Evolutionary conservation across 2,113 vertebrate genomes (phyloP).

Genomic region (Leucoraja erinaceus): DNA sequence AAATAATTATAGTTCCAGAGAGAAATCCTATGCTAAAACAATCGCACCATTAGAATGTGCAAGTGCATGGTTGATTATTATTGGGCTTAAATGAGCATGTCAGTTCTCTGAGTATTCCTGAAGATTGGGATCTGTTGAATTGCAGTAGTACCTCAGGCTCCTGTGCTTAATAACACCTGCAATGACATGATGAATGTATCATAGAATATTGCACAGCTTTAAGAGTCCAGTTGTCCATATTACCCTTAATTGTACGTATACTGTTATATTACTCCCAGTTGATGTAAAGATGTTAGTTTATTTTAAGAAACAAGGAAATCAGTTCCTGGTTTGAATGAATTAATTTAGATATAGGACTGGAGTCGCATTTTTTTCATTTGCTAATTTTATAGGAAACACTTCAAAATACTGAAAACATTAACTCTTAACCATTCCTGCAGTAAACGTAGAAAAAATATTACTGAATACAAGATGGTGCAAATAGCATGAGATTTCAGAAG

Average conservation of each 20-base stretch:
- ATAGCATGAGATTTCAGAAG: neutral
- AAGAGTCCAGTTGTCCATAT: neutral
- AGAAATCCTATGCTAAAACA: conserved; percentile 21
- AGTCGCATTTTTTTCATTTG: neutral
- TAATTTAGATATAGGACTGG: neutral
- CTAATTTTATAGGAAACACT: neutral
- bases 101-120: neutral
- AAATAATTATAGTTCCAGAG: conserved; percentile 15
- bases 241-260: neutral
- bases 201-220: neutral
- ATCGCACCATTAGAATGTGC: neutral
- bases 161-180: neutral
- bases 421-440: neutral
- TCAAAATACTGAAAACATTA: neutral
- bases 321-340: neutral
- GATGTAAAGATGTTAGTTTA: neutral
- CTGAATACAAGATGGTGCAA: neutral
- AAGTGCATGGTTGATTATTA: conserved; percentile 25
- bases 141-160: neutral
- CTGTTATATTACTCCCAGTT: neutral
- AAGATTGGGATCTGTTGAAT: conserved; percentile 19
- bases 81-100: neutral
- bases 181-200: neutral
- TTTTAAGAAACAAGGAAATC: neutral
- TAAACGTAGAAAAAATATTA: neutral